Evolutionary conservation across 2,888 invertebrate species (phyloP), one percentile per base, ranked within the genome.

Genomic region (Metallyticus violacea): DNA sequence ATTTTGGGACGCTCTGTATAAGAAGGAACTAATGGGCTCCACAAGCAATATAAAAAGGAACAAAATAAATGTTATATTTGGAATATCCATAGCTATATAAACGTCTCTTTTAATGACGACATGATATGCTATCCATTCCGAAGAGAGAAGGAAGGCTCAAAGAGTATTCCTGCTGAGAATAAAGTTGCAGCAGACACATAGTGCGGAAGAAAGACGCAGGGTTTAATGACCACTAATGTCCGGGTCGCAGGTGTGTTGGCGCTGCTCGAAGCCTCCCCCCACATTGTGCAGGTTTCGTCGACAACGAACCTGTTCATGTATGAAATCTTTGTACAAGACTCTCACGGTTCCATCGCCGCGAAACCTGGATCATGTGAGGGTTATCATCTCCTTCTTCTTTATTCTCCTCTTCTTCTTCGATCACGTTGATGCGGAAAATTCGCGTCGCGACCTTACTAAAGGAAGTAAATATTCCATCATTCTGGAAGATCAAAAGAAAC

Each of bases 281-380:
- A 95, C 95, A 95, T 95, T 95, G 95, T 97, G 97, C 97, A 97
- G 97, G 97, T 97, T 97, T 97, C 97, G 97, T 97, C 97, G 97
- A 97, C 97, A 97, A 97, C 97, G 97, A 97, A 97, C 97, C 97
- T 26, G 79, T 79, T 26, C 29, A 40, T 15, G 77, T 62, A 62
- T 62, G 40, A 62, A 62, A 62, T 62, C 40, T 62, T 62, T 62
- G 40, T 15, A 62, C 40, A 27, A n/a, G 26, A 40, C 77, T 81
- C 40, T 27, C 79, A 87, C 87, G 87, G 87, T 62, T 87, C 85
- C 80, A 86, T 87, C 84, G 29, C 81, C 87, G 87, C 85, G 87
- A 87, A 87, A 87, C 87, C 87, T 86, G 87, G 78, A 86, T 81
- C 83, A 87, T 87, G 87, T 87, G 87, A 81, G 87, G 87, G 77